phyloP scores from a whole-genome alignment of 2,113 vertebrate species.

The Thymallus thymallus region DNA sequence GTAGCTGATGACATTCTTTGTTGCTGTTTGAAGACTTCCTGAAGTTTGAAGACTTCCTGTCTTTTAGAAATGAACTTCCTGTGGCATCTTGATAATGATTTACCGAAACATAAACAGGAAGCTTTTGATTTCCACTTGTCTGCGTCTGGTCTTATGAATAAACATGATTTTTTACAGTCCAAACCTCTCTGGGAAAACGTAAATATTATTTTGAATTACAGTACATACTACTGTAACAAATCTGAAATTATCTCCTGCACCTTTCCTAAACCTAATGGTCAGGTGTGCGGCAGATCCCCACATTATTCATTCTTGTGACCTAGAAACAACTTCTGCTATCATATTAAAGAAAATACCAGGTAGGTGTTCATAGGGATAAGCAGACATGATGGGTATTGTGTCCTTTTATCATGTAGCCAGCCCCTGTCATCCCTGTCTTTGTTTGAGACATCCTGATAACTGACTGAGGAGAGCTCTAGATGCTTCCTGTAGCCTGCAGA shows the following conservation, averaged over 20 bases:
- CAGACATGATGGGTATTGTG: conserved; percentile 17
- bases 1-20: conserved; percentile 8
- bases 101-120: conserved; percentile 60
- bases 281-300: too few relatives aligned
- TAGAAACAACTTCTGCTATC: background rate
- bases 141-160: conserved; percentile 14
- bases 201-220: too few relatives aligned
- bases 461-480: conserved; percentile 56
- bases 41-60: conserved; percentile 48
- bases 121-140: background rate
- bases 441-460: conserved; percentile 54
- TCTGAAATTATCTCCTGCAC: too few relatives aligned
- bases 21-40: conserved; percentile 53
- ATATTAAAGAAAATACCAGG: background rate
- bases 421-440: background rate
- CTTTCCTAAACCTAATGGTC: too few relatives aligned
- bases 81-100: conserved; percentile 30
- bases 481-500: conserved; percentile 70
- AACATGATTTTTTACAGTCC: background rate
- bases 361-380: background rate
- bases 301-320: too few relatives aligned
- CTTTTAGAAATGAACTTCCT: conserved; percentile 38
- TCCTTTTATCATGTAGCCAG: conserved; percentile 8
- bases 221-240: too few relatives aligned
- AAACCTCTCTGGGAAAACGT: too few relatives aligned